Evolutionary conservation across 2,888 invertebrate species (phyloP).

Genomic region (Ennomos quercinarius): DNA sequence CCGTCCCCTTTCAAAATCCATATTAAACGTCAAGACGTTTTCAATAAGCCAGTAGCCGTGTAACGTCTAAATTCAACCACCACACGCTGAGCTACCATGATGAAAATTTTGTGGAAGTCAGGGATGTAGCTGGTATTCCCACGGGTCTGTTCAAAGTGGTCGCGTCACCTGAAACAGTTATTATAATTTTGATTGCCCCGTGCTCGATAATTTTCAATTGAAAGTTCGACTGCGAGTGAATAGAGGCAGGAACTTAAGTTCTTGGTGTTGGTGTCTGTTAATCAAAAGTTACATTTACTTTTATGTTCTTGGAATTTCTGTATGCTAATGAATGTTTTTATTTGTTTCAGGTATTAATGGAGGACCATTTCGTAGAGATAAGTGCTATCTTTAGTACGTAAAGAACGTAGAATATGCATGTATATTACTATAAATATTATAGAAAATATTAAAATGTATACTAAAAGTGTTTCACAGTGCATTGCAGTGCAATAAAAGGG

Average conservation of each 20-base stretch:
- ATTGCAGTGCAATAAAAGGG: no score
- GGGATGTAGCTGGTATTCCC: constrained; percentile 16
- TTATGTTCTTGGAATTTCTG: constrained; percentile 22
- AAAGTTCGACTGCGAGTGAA: constrained; percentile 41
- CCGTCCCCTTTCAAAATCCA: constrained; percentile 39
- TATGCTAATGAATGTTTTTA: constrained; percentile 17
- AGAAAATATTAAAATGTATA: no score
- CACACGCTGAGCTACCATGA: constrained; percentile 35
- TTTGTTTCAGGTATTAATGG: constrained; percentile 37
- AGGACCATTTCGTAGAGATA: neutral
- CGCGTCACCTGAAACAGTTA: constrained; percentile 57
- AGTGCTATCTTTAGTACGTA: neutral
- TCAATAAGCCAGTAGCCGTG: constrained; percentile 42
- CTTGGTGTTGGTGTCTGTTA: constrained; percentile 42
- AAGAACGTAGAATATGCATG: no score
- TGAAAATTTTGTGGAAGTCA: constrained; percentile 4
- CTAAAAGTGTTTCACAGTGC: no score
- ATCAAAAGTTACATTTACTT: constrained; percentile 24
- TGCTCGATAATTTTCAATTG: constrained; percentile 61
- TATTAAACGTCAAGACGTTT: constrained; percentile 46
- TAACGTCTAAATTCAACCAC: constrained; percentile 48
- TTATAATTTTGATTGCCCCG: constrained; percentile 72
- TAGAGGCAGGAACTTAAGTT: constrained; percentile 72
- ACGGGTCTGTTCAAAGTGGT: constrained; percentile 44
- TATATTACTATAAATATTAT: no score